Percentiles rank a stretch among this genome's conserved stretches.
phyloP scores from a whole-genome alignment of 2,113 vertebrate species.

The Poecilia latipinna region DNA sequence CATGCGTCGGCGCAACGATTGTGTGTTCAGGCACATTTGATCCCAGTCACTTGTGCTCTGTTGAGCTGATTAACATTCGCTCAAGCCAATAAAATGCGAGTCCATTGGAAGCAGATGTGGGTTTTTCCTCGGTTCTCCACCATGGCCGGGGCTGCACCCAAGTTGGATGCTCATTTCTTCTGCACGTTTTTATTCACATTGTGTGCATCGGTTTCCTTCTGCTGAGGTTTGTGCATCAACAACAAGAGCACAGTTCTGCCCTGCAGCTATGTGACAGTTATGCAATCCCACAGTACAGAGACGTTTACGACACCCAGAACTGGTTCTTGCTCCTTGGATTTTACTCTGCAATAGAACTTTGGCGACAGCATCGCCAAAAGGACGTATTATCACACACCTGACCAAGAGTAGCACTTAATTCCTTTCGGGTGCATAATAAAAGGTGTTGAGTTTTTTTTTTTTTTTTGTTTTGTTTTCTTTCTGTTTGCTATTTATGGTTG shows the following conservation, averaged over 20 bases:
- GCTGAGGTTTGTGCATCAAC: constrained; percentile 25
- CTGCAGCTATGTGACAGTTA: constrained; percentile 50
- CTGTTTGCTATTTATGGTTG: not conserved
- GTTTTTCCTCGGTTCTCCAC: constrained; percentile 22
- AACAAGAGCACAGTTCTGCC: constrained; percentile 48
- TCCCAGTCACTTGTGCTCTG: not conserved
- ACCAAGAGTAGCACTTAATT: not conserved
- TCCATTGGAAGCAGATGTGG: constrained; percentile 70
- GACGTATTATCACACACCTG: not conserved
- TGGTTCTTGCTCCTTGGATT: constrained; percentile 30
- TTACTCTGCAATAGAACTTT: not conserved
- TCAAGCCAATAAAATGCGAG: constrained; percentile 43
- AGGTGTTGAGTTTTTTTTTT: not conserved
- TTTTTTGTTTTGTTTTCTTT: not conserved
- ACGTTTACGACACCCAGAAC: constrained; percentile 40
- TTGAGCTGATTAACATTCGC: constrained; percentile 31
- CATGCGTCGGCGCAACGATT: not conserved
- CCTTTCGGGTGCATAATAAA: not conserved
- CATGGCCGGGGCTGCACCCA: constrained; percentile 14
- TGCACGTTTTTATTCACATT: constrained; percentile 12
- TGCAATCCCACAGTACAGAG: constrained; percentile 25
- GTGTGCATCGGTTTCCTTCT: constrained; percentile 17
- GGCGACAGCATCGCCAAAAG: not conserved
- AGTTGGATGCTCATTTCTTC: constrained; percentile 20
- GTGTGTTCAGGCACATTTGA: not conserved